Conservation (phyloP, 2,888 invertebrate species). For the Lysandra coridon region DNA sequence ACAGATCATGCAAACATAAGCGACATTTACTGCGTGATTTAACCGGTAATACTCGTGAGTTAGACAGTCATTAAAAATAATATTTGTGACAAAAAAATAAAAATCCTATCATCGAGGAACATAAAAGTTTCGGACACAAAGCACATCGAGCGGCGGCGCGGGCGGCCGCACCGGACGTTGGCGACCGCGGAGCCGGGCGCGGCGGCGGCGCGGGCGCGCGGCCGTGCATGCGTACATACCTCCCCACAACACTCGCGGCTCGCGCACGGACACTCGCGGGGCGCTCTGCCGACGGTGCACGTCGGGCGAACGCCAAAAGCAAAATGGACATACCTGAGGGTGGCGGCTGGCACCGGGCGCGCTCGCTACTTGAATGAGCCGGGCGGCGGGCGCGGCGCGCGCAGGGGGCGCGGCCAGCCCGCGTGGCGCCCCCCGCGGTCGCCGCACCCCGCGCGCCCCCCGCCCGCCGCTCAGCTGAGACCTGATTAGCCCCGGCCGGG, state of each 20-base stretch:
- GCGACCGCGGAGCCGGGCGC: constrained; percentile 43
- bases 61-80: not conserved
- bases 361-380: constrained; percentile 79
- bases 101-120: not conserved
- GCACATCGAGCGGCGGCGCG: constrained; percentile 21
- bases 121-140: constrained; percentile 29
- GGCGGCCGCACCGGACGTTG: constrained; percentile 27
- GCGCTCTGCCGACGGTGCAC: constrained; percentile 58
- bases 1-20: constrained; percentile 48
- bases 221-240: constrained; percentile 70
- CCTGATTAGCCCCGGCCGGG: constrained; percentile 77
- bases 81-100: not conserved
- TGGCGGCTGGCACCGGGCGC: constrained; percentile 77
- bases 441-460: constrained; percentile 51
- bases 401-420: constrained; percentile 82
- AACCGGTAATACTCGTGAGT: constrained; percentile 28
- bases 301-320: constrained; percentile 76
- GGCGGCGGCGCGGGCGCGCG: constrained; percentile 48
- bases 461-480: constrained; percentile 71
- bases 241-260: constrained; percentile 47
- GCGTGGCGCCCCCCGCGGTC: constrained; percentile 68
- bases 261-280: constrained; percentile 64
- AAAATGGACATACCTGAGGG: constrained; percentile 79
- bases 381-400: constrained; percentile 80
- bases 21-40: constrained; percentile 40